Evolutionary conservation across 1,140 invertebrate species (phyloP).

Genomic region (Telenomus remus): DNA sequence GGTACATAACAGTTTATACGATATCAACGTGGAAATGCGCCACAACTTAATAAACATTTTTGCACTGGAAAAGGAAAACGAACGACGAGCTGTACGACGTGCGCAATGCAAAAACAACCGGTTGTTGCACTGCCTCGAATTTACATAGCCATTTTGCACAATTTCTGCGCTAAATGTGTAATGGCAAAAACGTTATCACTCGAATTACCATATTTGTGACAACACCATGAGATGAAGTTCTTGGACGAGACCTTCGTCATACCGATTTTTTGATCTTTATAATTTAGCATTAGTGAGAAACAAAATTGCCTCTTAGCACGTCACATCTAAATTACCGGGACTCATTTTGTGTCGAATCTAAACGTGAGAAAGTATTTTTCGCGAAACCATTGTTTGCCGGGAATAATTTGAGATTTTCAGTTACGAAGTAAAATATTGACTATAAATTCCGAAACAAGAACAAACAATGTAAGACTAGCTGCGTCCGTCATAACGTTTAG

Average conservation of each 20-base stretch:
- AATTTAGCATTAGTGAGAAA: background rate
- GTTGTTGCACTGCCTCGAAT: constrained; percentile 36
- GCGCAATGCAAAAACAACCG: constrained; percentile 33
- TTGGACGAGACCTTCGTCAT: constrained; percentile 1
- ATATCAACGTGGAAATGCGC: constrained; percentile 28
- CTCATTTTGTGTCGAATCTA: no score
- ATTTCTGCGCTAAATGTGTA: constrained; percentile 34
- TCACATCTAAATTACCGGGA: no score
- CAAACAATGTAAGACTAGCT: no score
- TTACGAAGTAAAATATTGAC: no score
- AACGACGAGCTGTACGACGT: background rate
- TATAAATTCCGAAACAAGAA: no score
- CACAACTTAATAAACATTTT: constrained; percentile 51
- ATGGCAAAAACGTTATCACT: constrained; percentile 50
- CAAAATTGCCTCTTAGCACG: no score
- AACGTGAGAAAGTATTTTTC: no score
- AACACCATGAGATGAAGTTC: constrained; percentile 14
- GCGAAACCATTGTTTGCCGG: no score
- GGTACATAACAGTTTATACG: constrained; percentile 38
- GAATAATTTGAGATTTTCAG: no score
- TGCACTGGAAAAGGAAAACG: constrained; percentile 11
- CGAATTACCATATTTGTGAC: constrained; percentile 50
- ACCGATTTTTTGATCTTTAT: background rate
- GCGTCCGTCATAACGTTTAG: background rate
- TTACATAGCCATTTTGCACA: constrained; percentile 46